These are phyloP conservation scores for Enteromius paludinosus DNA, from an alignment of 2,797 vertebrate species.

Conservation along the genomic window DNA sequence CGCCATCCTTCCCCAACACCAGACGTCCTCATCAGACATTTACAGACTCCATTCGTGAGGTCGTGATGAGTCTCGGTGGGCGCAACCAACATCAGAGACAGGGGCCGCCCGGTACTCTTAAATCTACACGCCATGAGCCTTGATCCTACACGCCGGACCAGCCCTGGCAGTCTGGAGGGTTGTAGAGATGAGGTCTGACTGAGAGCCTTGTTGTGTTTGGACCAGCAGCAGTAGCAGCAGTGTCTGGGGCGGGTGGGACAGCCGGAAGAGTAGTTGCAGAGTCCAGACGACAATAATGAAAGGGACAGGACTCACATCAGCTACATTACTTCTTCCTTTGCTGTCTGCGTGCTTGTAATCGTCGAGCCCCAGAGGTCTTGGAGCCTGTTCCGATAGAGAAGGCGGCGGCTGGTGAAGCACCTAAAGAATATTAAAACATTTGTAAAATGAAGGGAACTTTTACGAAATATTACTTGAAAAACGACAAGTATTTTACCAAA, in stretches of 20 bases:
- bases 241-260: slow-evolving; percentile 56
- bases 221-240: slow-evolving; percentile 53
- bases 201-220: slow-evolving; percentile 60
- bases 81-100: slow-evolving; percentile 7
- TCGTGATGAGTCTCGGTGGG: slow-evolving; percentile 43
- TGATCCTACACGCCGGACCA: slow-evolving; percentile 53
- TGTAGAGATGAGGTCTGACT: slow-evolving; percentile 42
- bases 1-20: slow-evolving; percentile 46
- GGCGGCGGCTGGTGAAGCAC: slow-evolving; percentile 74
- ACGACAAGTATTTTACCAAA: slow-evolving; percentile 46
- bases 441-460: background rate
- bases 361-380: slow-evolving; percentile 82
- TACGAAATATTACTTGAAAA: background rate
- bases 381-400: slow-evolving; percentile 95
- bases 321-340: slow-evolving; percentile 90
- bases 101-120: slow-evolving; percentile 42
- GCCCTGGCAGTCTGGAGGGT: slow-evolving; percentile 55
- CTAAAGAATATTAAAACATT: slow-evolving; percentile 67
- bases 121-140: slow-evolving; percentile 47
- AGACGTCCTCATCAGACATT: slow-evolving; percentile 48
- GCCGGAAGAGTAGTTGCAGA: slow-evolving; percentile 51
- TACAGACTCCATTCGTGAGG: slow-evolving; percentile 42
- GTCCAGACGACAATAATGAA: slow-evolving; percentile 2
- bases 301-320: slow-evolving; percentile 10
- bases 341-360: slow-evolving; percentile 91